These are phyloP conservation scores for Cossypha heuglini DNA, from an alignment of 2,797 vertebrate species.

Conservation along the genomic window DNA sequence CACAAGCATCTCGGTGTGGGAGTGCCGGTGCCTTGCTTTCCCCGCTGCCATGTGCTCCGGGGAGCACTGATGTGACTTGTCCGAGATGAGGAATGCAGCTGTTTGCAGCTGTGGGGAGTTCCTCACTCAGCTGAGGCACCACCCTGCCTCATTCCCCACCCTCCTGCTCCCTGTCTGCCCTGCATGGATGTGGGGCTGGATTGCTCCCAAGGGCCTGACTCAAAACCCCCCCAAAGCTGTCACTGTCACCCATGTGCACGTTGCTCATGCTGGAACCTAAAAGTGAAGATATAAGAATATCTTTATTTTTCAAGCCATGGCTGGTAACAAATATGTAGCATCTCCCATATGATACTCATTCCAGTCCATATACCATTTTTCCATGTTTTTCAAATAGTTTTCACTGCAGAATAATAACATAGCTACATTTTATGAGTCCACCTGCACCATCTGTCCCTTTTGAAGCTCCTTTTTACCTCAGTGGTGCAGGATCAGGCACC, in stretches of 20 bases:
- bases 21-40: not conserved
- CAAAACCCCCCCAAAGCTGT: not conserved
- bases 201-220: accelerated
- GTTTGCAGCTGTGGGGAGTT: not conserved
- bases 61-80: not conserved
- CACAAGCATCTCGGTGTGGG: not conserved
- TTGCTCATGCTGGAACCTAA: accelerated
- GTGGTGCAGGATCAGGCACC: not conserved
- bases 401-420: not conserved
- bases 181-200: not conserved
- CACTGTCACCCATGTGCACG: accelerated
- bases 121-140: not conserved
- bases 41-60: not conserved
- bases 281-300: not conserved
- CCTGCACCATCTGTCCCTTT: not conserved
- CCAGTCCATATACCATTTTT: not conserved
- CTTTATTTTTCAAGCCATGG: not conserved
- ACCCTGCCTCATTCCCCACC: not conserved
- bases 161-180: not conserved
- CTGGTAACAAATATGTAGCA: not conserved
- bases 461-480: not conserved
- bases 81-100: not conserved
- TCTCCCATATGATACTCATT: not conserved
- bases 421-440: not conserved
- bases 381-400: not conserved